Evolutionary conservation across 2,888 invertebrate genomes (phyloP).

Genomic region (Nudaria mundana): DNA sequence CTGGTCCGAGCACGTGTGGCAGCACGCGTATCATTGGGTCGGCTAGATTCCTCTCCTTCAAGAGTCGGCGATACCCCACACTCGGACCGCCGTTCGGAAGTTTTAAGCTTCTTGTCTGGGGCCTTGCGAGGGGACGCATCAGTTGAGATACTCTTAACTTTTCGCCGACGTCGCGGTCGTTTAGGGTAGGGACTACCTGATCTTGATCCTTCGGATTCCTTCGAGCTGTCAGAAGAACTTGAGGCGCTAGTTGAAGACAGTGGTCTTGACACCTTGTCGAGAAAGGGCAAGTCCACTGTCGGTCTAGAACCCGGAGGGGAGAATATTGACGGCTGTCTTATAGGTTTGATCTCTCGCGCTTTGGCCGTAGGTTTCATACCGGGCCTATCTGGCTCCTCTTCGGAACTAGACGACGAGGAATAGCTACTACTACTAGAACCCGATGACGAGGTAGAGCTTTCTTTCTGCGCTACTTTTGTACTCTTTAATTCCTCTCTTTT

Average conservation of each 20-base stretch:
- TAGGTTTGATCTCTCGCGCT: slow-evolving; percentile 69
- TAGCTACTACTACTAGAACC: slow-evolving; percentile 78
- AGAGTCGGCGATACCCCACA: slow-evolving; percentile 85
- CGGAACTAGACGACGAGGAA: slow-evolving; percentile 83
- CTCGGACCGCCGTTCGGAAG: slow-evolving; percentile 90
- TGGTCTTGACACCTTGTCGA: slow-evolving; percentile 88
- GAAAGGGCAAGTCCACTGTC: slow-evolving; percentile 88
- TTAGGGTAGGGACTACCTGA: slow-evolving; percentile 68
- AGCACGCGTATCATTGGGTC: slow-evolving; percentile 69
- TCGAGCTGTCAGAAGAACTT: slow-evolving; percentile 82
- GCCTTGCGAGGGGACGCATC: slow-evolving; percentile 81
- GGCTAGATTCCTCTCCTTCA: slow-evolving; percentile 88
- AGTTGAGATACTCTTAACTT: slow-evolving; percentile 59
- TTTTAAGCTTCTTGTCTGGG: slow-evolving; percentile 91
- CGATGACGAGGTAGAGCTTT: slow-evolving; percentile 77
- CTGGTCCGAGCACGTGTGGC: slow-evolving; percentile 84
- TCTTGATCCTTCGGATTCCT: slow-evolving; percentile 60
- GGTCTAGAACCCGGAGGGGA: slow-evolving; percentile 73
- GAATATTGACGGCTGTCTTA: slow-evolving; percentile 61
- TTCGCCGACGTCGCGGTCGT: slow-evolving; percentile 66
- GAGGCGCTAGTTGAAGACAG: slow-evolving; percentile 83
- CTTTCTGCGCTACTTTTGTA: slow-evolving; percentile 51
- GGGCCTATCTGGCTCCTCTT: slow-evolving; percentile 75
- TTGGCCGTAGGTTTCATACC: slow-evolving; percentile 64
- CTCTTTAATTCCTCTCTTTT: slow-evolving; percentile 72